phyloP scores from a whole-genome alignment of 2,797 vertebrate species.

The Premnoplex brunnescens region DNA sequence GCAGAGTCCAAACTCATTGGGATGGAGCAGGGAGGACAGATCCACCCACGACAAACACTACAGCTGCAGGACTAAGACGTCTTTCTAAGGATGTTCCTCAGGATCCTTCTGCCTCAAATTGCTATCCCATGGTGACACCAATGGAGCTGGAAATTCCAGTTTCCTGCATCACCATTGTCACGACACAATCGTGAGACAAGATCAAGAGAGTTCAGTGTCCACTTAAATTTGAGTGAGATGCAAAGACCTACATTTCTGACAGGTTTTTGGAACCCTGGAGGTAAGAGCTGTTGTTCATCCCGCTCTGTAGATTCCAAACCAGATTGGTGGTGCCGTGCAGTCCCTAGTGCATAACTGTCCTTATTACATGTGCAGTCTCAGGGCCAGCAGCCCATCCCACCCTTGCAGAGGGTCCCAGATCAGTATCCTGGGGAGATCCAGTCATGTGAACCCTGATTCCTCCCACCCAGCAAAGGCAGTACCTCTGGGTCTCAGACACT shows the following conservation, averaged over 20 bases:
- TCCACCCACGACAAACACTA: accelerated
- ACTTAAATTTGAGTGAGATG: background rate
- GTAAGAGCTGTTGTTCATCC: background rate
- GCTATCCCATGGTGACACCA: background rate
- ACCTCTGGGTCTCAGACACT: background rate
- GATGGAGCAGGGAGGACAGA: background rate
- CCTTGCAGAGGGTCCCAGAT: accelerated
- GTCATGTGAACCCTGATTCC: accelerated
- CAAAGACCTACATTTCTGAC: background rate
- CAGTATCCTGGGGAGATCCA: background rate
- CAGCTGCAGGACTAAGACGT: accelerated
- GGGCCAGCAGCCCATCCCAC: background rate
- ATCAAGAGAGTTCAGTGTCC: background rate
- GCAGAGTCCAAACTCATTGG: accelerated
- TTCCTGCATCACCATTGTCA: accelerated
- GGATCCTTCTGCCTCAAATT: background rate
- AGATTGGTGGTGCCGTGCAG: background rate
- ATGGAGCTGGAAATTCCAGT: accelerated
- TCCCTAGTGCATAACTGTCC: background rate
- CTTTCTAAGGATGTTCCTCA: background rate
- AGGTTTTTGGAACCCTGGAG: background rate
- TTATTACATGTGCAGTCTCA: accelerated
- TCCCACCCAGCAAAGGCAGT: accelerated
- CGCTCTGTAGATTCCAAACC: accelerated
- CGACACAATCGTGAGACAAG: accelerated